phyloP scores from a whole-genome alignment of 1,140 invertebrate genomes.

The Formica selysi region DNA sequence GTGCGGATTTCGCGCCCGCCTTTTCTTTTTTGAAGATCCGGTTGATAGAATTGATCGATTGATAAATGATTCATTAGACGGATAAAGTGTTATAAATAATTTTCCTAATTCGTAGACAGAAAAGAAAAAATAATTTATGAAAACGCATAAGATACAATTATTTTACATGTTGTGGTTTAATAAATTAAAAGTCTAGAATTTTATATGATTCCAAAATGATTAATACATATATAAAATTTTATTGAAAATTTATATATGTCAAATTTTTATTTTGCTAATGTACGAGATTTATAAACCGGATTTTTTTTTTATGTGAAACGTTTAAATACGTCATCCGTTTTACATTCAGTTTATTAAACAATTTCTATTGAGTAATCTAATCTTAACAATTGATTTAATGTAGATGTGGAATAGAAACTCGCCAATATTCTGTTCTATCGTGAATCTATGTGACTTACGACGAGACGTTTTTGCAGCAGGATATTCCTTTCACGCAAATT shows the following conservation, averaged over 20 bases:
- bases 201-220: not conserved
- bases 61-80: not conserved
- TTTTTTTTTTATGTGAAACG: not conserved
- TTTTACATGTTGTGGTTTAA: not conserved
- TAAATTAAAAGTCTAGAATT: not conserved
- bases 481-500: conserved; percentile 39
- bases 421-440: not conserved
- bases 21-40: conserved; percentile 23
- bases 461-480: not conserved
- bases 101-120: not conserved
- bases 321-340: not conserved
- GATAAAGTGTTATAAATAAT: conserved; percentile 20
- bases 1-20: not conserved
- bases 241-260: not conserved
- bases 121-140: conserved; percentile 25
- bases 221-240: not conserved
- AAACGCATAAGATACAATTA: not conserved
- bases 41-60: conserved; percentile 27
- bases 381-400: not conserved
- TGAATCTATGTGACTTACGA: not conserved
- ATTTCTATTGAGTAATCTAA: conserved; percentile 3
- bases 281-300: not conserved
- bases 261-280: not conserved
- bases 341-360: not conserved
- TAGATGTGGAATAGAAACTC: conserved; percentile 33